Conservation (phyloP, 1,140 invertebrate genomes). For the Battus philenor region DNA sequence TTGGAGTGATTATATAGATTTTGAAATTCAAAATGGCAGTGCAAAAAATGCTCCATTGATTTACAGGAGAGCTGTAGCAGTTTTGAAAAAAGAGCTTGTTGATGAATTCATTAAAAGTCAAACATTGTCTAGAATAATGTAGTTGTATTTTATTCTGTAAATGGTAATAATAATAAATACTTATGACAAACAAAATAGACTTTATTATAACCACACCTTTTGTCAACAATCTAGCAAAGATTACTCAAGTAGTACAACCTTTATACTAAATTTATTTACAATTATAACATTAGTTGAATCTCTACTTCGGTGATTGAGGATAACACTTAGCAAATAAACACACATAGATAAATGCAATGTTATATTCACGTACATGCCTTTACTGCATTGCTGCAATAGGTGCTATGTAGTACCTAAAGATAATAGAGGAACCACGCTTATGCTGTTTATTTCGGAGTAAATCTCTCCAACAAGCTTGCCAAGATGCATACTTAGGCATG, state of each 20-base stretch:
- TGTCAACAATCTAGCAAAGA: constrained; percentile 64
- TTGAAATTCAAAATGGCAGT: constrained; percentile 51
- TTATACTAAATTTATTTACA: constrained; percentile 71
- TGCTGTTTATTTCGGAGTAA: constrained; percentile 83
- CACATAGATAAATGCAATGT: constrained; percentile 62
- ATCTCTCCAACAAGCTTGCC: constrained; percentile 88
- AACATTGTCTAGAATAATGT: constrained; percentile 51
- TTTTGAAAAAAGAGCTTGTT: constrained; percentile 55
- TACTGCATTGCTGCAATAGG: constrained; percentile 73
- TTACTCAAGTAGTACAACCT: constrained; percentile 63
- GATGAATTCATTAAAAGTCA: constrained; percentile 62
- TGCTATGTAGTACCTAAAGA: constrained; percentile 88
- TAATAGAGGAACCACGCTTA: constrained; percentile 88
- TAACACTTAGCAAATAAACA: constrained; percentile 71
- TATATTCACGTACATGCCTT: constrained; percentile 31
- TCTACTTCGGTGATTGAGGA: constrained; percentile 71
- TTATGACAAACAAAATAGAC: constrained; percentile 55
- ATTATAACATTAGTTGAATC: constrained; percentile 49
- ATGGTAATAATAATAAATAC: constrained; percentile 16
- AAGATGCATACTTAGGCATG: constrained; percentile 87
- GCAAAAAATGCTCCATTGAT: constrained; percentile 39
- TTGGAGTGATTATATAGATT: constrained; percentile 61
- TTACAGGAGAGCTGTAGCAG: constrained; percentile 57
- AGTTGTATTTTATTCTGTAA: constrained; percentile 21
- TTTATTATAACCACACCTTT: constrained; percentile 58